Evolutionary conservation across 2,888 invertebrate genomes (phyloP).

Genomic region (Ashinkailepas kermadecensis): DNA sequence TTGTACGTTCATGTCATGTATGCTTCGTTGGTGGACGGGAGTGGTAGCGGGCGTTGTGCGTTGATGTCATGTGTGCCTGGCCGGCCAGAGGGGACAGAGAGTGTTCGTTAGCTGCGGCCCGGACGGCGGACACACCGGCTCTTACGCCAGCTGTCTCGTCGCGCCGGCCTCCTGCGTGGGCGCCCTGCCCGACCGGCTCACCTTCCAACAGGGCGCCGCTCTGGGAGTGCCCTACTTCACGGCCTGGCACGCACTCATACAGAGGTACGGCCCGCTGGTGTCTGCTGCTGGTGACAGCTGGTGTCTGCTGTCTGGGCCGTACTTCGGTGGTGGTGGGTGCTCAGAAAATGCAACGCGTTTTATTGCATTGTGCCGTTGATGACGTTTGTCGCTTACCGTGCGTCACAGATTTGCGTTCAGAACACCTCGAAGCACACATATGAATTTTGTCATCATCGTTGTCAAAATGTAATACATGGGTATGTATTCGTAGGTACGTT

Average conservation of each 20-base stretch:
- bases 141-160: slow-evolving; percentile 41
- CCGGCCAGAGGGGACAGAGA: slow-evolving; percentile 30
- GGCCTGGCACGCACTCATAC: slow-evolving; percentile 47
- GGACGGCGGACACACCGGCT: slow-evolving; percentile 40
- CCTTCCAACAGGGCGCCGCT: slow-evolving; percentile 49
- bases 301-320: neutral
- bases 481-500: too few relatives aligned
- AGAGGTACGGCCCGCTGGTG: slow-evolving; percentile 40
- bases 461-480: too few relatives aligned
- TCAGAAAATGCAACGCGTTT: neutral
- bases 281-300: too few relatives aligned
- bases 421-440: neutral
- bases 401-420: neutral
- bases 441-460: neutral
- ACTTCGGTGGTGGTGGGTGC: neutral
- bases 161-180: slow-evolving; percentile 41
- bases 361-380: neutral
- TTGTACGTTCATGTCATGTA: neutral
- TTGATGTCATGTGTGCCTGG: neutral
- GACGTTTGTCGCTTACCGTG: neutral
- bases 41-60: neutral
- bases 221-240: slow-evolving; percentile 51
- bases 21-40: neutral
- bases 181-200: slow-evolving; percentile 39
- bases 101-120: slow-evolving; percentile 36